These are phyloP conservation scores for Vidua macroura DNA, from an alignment of 2,113 vertebrate species.

Conservation along the genomic window DNA sequence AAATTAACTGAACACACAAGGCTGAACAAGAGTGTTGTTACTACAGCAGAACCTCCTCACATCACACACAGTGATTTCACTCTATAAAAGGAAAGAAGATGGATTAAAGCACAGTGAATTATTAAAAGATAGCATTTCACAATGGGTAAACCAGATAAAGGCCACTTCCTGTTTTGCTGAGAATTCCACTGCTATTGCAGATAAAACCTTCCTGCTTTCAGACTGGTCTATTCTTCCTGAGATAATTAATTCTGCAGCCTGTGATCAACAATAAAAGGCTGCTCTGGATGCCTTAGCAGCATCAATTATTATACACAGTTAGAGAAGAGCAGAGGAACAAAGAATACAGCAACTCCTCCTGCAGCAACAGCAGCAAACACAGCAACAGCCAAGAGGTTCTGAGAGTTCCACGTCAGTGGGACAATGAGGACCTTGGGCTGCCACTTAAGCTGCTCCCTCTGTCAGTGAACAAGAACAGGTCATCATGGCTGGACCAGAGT, in stretches of 20 bases:
- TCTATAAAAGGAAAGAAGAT: neutral
- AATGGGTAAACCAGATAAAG: slow-evolving; percentile 5
- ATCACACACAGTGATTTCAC: neutral
- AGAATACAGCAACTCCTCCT: neutral
- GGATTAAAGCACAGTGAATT: slow-evolving; percentile 13
- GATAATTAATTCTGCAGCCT: slow-evolving; percentile 5
- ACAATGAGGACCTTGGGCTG: neutral
- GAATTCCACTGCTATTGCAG: slow-evolving; percentile 2
- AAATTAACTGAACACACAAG: neutral
- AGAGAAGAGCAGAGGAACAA: neutral
- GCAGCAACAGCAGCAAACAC: neutral
- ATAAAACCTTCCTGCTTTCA: slow-evolving; percentile 16
- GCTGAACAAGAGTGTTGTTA: slow-evolving; percentile 2
- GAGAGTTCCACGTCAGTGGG: neutral
- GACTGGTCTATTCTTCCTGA: neutral
- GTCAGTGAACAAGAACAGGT: neutral
- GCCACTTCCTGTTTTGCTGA: neutral
- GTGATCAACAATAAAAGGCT: slow-evolving; percentile 4
- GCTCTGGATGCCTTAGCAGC: neutral
- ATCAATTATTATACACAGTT: slow-evolving; percentile 7
- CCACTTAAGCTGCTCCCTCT: neutral
- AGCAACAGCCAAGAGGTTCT: neutral
- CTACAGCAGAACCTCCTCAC: neutral
- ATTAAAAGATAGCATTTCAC: slow-evolving; percentile 34
- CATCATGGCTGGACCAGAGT: neutral